Base-by-base conservation (phyloP, 2,113 vertebrate species). In the Herpailurus yagouaroundi region DNA sequence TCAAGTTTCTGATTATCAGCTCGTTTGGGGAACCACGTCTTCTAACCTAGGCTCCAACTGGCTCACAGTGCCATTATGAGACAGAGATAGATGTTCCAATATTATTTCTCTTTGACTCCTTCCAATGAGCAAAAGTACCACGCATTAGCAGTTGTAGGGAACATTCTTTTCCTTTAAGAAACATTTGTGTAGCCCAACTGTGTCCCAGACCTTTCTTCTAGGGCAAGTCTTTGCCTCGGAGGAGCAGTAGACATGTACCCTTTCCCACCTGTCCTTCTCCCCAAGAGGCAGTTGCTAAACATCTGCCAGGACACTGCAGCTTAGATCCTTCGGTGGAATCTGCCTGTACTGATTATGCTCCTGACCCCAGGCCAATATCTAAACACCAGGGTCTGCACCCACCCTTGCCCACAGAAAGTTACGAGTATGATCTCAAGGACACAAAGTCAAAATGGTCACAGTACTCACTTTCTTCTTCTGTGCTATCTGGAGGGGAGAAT, bases 391-490 rank as follows among this genome's bases (percentile, higher is more conserved):
- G 4, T 27, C 74, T 10, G 18, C 14, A 48, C 36, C 57, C 57
- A 29, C 23, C 13, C 8, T 27, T 5, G 21, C 25, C 52, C 25
- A 33, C 52, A 23, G 8, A 5, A 29, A 18, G 8, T 27, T 23
- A 23, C 0, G 73, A 38, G n/a, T 33, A 48, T 18, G 13, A 23
- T 52, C 68, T 18, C 31, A 55, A 63, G 21, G n/a, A 41, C 38
- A 41, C 38, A 41, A 4, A 12, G 21, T 23, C 4, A 10, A 13
- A 60, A 16, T 6, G 5, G 8, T 29, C 19, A 23, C 4, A 1
- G 36, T 41, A 97, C 97, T 98, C 74, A 97, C 97, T 87, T 80
- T 98, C 97, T 55, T 97, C 96, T 36, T 96, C 91, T 3, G 76
- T 77, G 36, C 33, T 93, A 14, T 97, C 97, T 97, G 96, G 63